Conservation (phyloP, 2,888 invertebrate species). For the Cephus sareptanus region DNA sequence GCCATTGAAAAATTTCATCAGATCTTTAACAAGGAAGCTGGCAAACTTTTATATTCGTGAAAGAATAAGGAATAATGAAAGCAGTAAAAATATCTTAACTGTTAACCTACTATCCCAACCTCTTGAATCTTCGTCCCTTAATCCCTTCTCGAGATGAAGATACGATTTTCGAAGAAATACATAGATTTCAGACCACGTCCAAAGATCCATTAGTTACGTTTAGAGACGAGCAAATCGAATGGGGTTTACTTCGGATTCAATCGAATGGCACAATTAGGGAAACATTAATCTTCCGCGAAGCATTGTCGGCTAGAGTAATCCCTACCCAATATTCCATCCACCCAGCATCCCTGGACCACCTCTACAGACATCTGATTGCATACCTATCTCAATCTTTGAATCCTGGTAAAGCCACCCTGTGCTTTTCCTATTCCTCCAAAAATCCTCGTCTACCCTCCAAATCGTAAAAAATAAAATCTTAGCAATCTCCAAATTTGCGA, state of each 20-base stretch:
- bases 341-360: background rate
- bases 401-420: background rate
- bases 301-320: background rate
- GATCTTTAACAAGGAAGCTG: background rate
- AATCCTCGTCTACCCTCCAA: too few species aligned
- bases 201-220: constrained; percentile 27
- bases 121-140: background rate
- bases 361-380: background rate
- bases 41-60: background rate
- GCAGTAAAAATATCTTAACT: constrained; percentile 1
- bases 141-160: background rate
- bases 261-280: constrained; percentile 33
- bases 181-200: constrained; percentile 18
- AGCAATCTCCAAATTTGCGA: too few species aligned
- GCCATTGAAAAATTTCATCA: background rate
- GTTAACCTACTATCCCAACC: background rate
- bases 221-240: constrained; percentile 22
- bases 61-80: constrained; percentile 1
- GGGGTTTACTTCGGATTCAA: constrained; percentile 26
- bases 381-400: background rate
- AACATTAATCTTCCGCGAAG: constrained; percentile 23
- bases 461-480: too few species aligned
- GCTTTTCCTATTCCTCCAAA: too few species aligned
- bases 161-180: constrained; percentile 9
- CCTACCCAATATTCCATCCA: background rate